Evolutionary conservation across 2,888 invertebrate genomes (phyloP).

Genomic region (Caenorhabditis sp.): DNA sequence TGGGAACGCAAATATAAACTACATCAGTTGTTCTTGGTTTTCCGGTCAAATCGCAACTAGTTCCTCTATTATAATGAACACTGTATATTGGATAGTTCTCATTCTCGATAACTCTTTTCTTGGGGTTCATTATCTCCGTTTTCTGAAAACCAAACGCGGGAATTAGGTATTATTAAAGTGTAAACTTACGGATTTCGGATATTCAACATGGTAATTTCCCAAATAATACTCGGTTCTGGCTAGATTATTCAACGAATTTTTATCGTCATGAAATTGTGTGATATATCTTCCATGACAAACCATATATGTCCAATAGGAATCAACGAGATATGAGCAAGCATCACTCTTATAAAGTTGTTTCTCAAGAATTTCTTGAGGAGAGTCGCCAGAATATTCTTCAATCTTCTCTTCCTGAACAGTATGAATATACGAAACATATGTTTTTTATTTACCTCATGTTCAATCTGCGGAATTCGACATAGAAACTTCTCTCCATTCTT

Average conservation of each 20-base stretch:
- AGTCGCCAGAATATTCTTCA: constrained; percentile 21
- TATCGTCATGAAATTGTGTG: constrained; percentile 92
- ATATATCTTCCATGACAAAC: constrained; percentile 76
- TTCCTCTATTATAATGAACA: constrained; percentile 85
- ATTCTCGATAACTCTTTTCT: constrained; percentile 78
- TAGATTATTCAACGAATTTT: constrained; percentile 77
- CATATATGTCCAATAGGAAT: constrained; percentile 72
- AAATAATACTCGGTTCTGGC: constrained; percentile 64
- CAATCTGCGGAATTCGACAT: constrained; percentile 36
- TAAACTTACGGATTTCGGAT: constrained; percentile 29
- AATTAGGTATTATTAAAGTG: not conserved
- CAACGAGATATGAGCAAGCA: constrained; percentile 69
- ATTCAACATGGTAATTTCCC: constrained; percentile 58
- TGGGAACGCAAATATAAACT: constrained; percentile 64
- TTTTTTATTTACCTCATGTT: constrained; percentile 14
- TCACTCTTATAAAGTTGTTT: constrained; percentile 61
- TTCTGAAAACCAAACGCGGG: not conserved
- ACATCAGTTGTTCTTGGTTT: constrained; percentile 62
- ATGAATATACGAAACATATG: not conserved
- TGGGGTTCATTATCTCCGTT: constrained; percentile 59
- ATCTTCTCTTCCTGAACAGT: constrained; percentile 15
- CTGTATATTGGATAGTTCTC: constrained; percentile 83
- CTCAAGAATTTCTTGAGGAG: constrained; percentile 22
- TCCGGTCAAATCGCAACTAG: constrained; percentile 88
- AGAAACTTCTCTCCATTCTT: constrained; percentile 39